Base-by-base conservation (phyloP, 2,888 invertebrate species). In the Panopea generosa region DNA sequence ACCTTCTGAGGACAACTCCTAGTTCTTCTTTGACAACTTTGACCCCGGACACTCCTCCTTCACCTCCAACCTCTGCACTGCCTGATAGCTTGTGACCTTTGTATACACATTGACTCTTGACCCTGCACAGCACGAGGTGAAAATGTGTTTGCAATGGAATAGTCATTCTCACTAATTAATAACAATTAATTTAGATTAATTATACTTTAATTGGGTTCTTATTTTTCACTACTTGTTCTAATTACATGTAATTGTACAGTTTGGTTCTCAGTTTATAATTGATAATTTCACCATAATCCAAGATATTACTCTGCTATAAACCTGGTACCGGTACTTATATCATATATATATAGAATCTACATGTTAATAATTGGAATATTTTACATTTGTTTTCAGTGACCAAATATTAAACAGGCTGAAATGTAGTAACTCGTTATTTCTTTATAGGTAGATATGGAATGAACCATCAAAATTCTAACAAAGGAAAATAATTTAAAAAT, bases 1-100 rank as follows among this genome's bases (percentile, higher is more conserved):
- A 76, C 72, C 84, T 87, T 18, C 76, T 86, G 74, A 83, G 62
- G 82, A 83, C 80, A 40, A 69, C 74, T 61, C 70, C 76, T 47
- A 60, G 65, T 38, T 77, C 80, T 14, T 65, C 65, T 29, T 22
- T 45, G 47, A 50, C 60, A 33, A 65, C 62, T 24, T 57, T 69
- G 55, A 66, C 59, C 63, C 65, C 55, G 20, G 77, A 68, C 43
- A 56, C 40, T 16, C 67, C 78, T 45, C 70, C 73, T 66, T 55
- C 78, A 56, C 66, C 61, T 62, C 55, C 70, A 26, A 49, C 67
- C 70, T 67, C 80, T 74, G 80, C 80, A 75, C 70, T 56, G 45
- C 76, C 80, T 80, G 76, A 77, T 73, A 67, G 70, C 65, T 70
- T 77, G 73, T 80, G 76, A 76, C 66, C 66, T 76, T 27, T 62